Conservation (phyloP, 2,797 vertebrate species). For the Rhynchonycteris naso region DNA sequence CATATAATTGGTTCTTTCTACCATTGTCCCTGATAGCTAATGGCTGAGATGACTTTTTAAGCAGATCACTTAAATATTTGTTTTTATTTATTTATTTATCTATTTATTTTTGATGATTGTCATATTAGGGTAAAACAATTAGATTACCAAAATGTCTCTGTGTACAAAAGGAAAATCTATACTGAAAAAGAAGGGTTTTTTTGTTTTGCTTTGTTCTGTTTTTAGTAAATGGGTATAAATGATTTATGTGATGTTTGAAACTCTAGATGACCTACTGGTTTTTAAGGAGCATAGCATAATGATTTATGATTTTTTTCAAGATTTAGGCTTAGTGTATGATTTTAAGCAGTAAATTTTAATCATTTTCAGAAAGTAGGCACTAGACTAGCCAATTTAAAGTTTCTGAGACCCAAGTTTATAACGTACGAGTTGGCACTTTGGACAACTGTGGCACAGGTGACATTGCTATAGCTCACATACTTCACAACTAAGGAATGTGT, state of each 20-base stretch:
- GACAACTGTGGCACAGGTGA: slow-evolving; percentile 30
- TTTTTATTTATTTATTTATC: too few relatives aligned
- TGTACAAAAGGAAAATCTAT: neutral
- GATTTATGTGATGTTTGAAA: neutral
- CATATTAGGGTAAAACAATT: neutral
- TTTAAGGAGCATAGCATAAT: neutral
- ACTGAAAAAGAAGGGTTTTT: neutral
- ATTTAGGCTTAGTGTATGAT: neutral
- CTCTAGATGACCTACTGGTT: neutral
- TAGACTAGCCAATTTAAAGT: neutral
- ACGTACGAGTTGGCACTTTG: neutral
- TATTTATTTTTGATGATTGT: neutral
- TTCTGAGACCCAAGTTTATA: slow-evolving; percentile 28
- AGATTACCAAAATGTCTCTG: neutral
- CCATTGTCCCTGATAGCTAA: neutral
- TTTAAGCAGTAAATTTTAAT: slow-evolving; percentile 36
- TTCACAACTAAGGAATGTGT: slow-evolving; percentile 61
- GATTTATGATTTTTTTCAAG: neutral
- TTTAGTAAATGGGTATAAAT: neutral
- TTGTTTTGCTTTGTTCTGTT: neutral
- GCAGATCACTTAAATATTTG: neutral
- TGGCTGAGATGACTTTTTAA: neutral
- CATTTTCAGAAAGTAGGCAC: slow-evolving; percentile 11
- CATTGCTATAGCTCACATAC: slow-evolving; percentile 56
- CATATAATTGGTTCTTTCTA: neutral